Conservation (phyloP, 2,888 invertebrate genomes). For the Eilema sororculum region DNA sequence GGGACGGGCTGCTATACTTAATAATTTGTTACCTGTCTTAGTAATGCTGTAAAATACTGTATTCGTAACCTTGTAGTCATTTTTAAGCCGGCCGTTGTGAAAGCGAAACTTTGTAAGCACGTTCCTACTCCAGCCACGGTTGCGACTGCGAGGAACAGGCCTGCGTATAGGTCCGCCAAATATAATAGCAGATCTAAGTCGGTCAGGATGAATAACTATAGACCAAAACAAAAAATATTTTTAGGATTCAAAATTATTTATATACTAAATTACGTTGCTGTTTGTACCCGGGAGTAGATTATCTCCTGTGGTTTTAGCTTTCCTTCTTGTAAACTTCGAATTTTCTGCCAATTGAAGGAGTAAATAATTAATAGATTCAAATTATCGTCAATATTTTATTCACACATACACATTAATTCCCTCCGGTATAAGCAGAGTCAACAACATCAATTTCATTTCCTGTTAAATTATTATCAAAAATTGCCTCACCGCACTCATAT, state of each 20-base stretch:
- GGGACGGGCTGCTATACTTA: too few species aligned
- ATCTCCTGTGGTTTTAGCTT: too few species aligned
- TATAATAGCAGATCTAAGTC: conserved; percentile 85
- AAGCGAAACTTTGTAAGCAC: conserved; percentile 90
- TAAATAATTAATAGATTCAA: too few species aligned
- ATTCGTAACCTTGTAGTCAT: conserved; percentile 90
- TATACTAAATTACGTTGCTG: neutral
- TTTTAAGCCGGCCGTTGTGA: conserved; percentile 91
- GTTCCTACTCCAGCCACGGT: conserved; percentile 89
- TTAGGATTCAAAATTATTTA: too few species aligned
- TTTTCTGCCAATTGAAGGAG: too few species aligned
- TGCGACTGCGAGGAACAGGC: conserved; percentile 89
- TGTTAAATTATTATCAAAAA: neutral
- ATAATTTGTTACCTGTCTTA: conserved; percentile 78
- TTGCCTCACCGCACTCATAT: conserved; percentile 86
- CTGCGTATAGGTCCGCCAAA: conserved; percentile 88
- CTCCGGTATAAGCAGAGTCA: too few species aligned
- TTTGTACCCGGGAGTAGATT: too few species aligned
- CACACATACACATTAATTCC: too few species aligned
- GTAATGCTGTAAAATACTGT: conserved; percentile 82
- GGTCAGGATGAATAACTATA: conserved; percentile 86
- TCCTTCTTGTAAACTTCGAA: too few species aligned
- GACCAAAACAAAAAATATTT: conserved; percentile 1
- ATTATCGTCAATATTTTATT: too few species aligned
- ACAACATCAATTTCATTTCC: neutral